Evolutionary conservation across 2,113 vertebrate species (phyloP).

Genomic region (Scomber scombrus): DNA sequence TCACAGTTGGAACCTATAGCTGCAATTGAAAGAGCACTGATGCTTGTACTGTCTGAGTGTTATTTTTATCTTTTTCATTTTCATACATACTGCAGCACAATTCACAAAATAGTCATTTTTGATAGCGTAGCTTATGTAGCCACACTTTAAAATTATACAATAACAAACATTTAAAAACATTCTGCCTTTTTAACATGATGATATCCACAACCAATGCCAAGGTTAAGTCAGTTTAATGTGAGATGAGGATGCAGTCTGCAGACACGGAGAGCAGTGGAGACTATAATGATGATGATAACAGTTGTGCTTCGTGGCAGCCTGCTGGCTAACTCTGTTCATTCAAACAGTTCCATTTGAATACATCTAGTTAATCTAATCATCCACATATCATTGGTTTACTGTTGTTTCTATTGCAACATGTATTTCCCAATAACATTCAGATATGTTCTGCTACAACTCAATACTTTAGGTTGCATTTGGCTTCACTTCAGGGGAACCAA

Average conservation of each 20-base stretch:
- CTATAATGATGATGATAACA: slow-evolving; percentile 34
- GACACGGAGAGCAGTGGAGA: neutral
- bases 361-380: slow-evolving; percentile 61
- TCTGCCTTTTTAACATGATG: slow-evolving; percentile 3
- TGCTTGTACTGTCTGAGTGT: slow-evolving; percentile 34
- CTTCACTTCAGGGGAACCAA: slow-evolving; percentile 32
- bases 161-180: slow-evolving; percentile 6
- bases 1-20: slow-evolving; percentile 58
- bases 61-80: slow-evolving; percentile 20
- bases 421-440: slow-evolving; percentile 60
- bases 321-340: slow-evolving; percentile 25
- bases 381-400: slow-evolving; percentile 58
- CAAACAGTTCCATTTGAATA: slow-evolving; percentile 53
- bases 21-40: slow-evolving; percentile 47
- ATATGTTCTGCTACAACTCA: slow-evolving; percentile 39
- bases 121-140: neutral
- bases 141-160: slow-evolving; percentile 11
- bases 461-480: slow-evolving; percentile 43
- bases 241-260: neutral
- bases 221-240: slow-evolving; percentile 42
- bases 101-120: neutral
- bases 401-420: slow-evolving; percentile 28
- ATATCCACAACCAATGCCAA: slow-evolving; percentile 25
- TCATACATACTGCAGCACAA: neutral
- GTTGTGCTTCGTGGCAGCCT: slow-evolving; percentile 50